These are phyloP conservation scores for Avahi laniger DNA, from an alignment of 2,797 vertebrate species.

Conservation along the genomic window DNA sequence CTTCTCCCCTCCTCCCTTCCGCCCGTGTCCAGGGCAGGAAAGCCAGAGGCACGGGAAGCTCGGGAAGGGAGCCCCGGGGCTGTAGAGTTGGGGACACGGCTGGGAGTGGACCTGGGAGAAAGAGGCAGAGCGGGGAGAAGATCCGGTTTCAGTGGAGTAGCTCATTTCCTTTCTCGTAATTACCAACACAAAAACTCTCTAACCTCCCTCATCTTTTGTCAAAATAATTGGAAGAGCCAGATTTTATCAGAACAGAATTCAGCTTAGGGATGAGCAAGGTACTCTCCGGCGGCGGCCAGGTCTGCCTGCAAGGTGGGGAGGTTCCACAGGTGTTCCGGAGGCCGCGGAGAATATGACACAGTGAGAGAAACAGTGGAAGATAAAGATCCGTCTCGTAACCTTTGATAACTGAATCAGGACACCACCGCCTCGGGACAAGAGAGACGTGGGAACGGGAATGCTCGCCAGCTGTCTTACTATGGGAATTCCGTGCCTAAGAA, in stretches of 20 bases:
- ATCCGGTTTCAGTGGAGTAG: not conserved
- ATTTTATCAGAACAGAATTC: not conserved
- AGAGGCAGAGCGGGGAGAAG: rapidly evolving
- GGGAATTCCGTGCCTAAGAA: not conserved
- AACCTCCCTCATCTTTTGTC: no score
- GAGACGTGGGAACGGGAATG: not conserved
- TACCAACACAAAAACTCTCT: not conserved
- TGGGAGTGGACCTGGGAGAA: rapidly evolving
- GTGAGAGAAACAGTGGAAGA: rapidly evolving
- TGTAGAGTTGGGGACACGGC: rapidly evolving
- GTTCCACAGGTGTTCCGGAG: not conserved
- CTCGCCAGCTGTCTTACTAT: not conserved
- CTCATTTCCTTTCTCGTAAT: rapidly evolving
- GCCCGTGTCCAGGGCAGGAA: rapidly evolving
- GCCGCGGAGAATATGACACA: rapidly evolving
- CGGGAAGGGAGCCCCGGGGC: rapidly evolving
- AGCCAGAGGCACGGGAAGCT: rapidly evolving
- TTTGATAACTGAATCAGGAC: not conserved
- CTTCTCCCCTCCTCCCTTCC: rapidly evolving
- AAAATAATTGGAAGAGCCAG: not conserved
- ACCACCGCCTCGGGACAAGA: not conserved
- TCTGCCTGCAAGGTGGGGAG: rapidly evolving
- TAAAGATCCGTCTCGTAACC: not conserved
- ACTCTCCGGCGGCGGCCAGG: not conserved
- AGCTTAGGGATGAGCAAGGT: not conserved